Conservation (phyloP, 2,797 vertebrate species). For the Arctocebus calabarensis region DNA sequence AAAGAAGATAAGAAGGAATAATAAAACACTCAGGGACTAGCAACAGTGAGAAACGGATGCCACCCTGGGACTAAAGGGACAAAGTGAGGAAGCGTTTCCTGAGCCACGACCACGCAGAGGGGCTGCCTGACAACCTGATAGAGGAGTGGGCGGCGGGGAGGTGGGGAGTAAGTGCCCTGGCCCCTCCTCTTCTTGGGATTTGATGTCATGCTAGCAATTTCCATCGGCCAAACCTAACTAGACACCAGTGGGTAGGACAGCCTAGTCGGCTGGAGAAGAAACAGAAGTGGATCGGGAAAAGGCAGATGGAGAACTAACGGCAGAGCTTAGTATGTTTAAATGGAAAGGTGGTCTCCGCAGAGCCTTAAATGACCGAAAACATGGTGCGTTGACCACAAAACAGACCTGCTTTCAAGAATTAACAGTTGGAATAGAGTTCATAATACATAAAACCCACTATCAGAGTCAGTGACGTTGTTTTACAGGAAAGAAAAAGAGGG, state of each 20-base stretch:
- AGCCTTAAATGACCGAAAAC: background rate
- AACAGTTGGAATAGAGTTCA: background rate
- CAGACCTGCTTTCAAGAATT: background rate
- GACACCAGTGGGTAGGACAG: background rate
- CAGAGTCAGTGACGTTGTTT: background rate
- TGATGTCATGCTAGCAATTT: background rate
- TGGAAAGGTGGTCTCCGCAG: background rate
- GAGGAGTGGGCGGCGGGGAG: background rate
- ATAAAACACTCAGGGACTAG: background rate
- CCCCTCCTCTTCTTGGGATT: background rate
- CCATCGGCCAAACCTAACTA: too few species aligned
- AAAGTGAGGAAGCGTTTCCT: background rate
- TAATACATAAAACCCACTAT: background rate
- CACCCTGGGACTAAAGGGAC: background rate
- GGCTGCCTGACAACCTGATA: background rate
- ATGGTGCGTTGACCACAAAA: background rate
- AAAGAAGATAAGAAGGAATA: background rate
- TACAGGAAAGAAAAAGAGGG: background rate
- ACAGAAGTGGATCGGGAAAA: background rate
- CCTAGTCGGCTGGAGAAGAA: background rate
- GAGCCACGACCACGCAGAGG: fast-evolving
- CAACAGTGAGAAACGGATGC: background rate
- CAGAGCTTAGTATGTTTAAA: background rate
- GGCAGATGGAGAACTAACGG: background rate
- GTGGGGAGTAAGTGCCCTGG: fast-evolving